These are phyloP conservation scores for Euspilapteryx auroguttella DNA, from an alignment of 2,888 invertebrate genomes.

Conservation along the genomic window DNA sequence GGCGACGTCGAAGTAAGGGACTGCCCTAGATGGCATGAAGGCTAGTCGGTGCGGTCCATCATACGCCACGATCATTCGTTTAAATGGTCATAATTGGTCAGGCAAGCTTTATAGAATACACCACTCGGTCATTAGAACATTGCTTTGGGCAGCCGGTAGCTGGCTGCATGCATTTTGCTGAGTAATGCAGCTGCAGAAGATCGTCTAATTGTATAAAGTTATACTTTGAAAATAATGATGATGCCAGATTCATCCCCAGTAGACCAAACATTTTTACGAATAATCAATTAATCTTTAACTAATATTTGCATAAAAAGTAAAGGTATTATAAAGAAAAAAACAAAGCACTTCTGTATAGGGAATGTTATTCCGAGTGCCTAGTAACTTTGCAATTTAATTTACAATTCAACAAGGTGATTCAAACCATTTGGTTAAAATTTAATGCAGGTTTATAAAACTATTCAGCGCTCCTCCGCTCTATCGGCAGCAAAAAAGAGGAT, in stretches of 20 bases:
- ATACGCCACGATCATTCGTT: constrained; percentile 34
- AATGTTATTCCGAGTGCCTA: too few species aligned
- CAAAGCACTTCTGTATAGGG: too few species aligned
- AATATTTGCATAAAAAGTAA: too few species aligned
- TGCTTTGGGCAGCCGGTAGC: constrained; percentile 14
- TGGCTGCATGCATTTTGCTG: neutral
- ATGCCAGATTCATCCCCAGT: too few species aligned
- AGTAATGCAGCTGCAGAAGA: constrained; percentile 3
- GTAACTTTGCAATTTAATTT: too few species aligned
- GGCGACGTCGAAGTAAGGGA: constrained; percentile 33
- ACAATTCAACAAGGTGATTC: too few species aligned
- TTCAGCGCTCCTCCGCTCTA: too few species aligned
- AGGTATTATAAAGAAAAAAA: too few species aligned
- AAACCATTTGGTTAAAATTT: too few species aligned
- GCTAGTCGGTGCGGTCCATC: constrained; percentile 29
- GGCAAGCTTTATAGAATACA: constrained; percentile 26
- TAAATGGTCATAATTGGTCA: constrained; percentile 52
- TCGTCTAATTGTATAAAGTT: constrained; percentile 1
- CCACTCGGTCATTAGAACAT: constrained; percentile 34
- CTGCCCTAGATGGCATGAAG: constrained; percentile 47
- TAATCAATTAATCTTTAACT: too few species aligned
- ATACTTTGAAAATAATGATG: neutral
- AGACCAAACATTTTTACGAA: too few species aligned
- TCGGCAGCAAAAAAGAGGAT: constrained; percentile 16
- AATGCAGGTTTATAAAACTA: too few species aligned